Conservation (phyloP, 2,888 invertebrate genomes). For the Scaptomyza tumidula region DNA sequence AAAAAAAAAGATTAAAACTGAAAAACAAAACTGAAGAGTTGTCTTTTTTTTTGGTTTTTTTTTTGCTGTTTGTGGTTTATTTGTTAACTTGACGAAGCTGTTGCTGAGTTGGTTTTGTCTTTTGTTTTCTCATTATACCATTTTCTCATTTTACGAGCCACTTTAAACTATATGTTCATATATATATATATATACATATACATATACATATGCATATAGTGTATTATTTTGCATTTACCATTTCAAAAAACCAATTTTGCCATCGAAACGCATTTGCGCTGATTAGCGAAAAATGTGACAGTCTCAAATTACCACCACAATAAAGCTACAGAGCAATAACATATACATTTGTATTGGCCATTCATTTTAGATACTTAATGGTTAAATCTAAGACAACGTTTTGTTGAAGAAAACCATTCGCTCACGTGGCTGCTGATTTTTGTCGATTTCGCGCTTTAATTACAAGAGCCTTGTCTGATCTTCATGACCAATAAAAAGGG, state of each 20-base stretch:
- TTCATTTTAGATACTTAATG: neutral
- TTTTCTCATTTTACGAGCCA: slow-evolving; percentile 29
- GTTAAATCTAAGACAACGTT: slow-evolving; percentile 15
- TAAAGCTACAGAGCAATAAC: neutral
- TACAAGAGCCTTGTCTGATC: slow-evolving; percentile 49
- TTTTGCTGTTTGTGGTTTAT: slow-evolving; percentile 19
- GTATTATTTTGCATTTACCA: slow-evolving; percentile 38
- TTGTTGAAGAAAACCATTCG: slow-evolving; percentile 27
- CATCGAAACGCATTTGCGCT: slow-evolving; percentile 44
- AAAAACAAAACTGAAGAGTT: slow-evolving; percentile 48
- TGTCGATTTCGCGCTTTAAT: slow-evolving; percentile 63
- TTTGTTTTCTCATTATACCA: slow-evolving; percentile 54
- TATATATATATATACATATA: slow-evolving; percentile 2
- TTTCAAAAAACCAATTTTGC: slow-evolving; percentile 44
- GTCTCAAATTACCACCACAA: slow-evolving; percentile 13
- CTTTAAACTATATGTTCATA: slow-evolving; percentile 19
- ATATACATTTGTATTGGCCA: neutral
- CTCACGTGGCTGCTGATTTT: slow-evolving; percentile 58
- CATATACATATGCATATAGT: too few species aligned
- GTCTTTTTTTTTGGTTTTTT: slow-evolving; percentile 22
- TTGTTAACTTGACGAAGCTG: slow-evolving; percentile 24
- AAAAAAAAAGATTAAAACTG: slow-evolving; percentile 21
- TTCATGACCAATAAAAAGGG: slow-evolving; percentile 11
- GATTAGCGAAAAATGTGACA: slow-evolving; percentile 34
- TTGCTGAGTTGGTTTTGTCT: slow-evolving; percentile 33